Base-by-base conservation (phyloP, 2,113 vertebrate species). In the Suricata suricatta region DNA sequence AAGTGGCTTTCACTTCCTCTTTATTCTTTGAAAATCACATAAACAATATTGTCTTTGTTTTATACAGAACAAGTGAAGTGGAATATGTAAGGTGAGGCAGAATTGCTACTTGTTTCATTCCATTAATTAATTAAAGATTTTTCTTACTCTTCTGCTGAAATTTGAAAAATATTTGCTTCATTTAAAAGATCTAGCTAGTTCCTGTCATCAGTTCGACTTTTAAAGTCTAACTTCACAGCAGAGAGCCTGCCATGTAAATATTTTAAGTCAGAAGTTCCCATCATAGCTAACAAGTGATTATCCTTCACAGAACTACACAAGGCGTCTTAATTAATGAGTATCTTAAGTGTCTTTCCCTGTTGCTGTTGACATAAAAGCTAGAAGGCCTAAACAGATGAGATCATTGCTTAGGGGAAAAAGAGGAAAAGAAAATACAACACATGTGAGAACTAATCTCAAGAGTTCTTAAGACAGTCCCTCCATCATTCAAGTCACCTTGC, bases 181-280 rank as follows among this genome's bases (percentile, higher is more conserved):
- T 92, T 76, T 85, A 82, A 94, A 85, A 96, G 35, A 38, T 54
- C 31, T 93, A 33, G 52, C 80, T 71, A 38, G 35, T 80, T 87
- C 15, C 92, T 92, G 25, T 63, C 74, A 68, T 76, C 29, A 29
- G 10, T 95, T 84, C 72, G 89, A 91, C 85, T 93, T 94, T 57
- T 81, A 88, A 38, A 76, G 54, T 74, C 76, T 52, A 92, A 74
- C 89, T 91, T 84, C 80, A 83, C 35, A 95, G 91, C 17, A 80
- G 81, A 92, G 71, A 92, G 50, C 14, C 60, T 93, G 52, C 47
- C 76, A 47, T 68, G n/a, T 88, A 93, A 97, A 96, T 94, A 94
- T 84, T 95, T 93, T 68, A 79, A 92, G 66, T 87, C 29, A 17
- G 79, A 90, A 79, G n/a, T 85, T 90, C 88, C 63, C 14, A 35